phyloP scores from a whole-genome alignment of 2,797 vertebrate genomes.

The Oryzias dopingdopingensis region DNA sequence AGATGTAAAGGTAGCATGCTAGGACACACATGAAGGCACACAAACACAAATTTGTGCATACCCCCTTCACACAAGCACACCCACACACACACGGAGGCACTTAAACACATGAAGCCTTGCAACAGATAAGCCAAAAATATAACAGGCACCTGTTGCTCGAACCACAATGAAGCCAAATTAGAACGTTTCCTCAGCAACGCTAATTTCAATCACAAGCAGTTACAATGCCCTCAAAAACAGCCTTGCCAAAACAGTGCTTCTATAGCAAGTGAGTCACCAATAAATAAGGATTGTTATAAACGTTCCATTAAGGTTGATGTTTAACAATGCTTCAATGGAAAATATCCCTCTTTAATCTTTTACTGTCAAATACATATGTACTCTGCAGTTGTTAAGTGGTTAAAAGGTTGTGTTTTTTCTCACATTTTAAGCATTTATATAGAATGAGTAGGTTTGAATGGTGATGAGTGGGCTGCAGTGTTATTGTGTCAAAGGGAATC shows the following conservation, averaged over 20 bases:
- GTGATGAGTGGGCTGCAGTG: neutral
- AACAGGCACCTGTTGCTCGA: constrained; percentile 80
- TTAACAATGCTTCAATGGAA: too few relatives aligned
- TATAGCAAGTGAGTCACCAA: constrained; percentile 21
- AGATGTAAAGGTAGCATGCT: constrained; percentile 67
- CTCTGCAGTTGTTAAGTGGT: too few relatives aligned
- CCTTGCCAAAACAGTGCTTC: constrained; percentile 47
- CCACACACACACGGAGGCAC: constrained; percentile 21
- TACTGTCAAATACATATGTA: too few relatives aligned
- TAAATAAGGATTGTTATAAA: constrained; percentile 22
- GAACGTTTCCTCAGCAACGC: constrained; percentile 74
- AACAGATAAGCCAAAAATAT: constrained; percentile 69
- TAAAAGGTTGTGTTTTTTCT: too few relatives aligned
- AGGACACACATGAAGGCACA: constrained; percentile 60
- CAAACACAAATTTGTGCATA: constrained; percentile 31
- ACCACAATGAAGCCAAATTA: constrained; percentile 79
- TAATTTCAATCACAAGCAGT: constrained; percentile 69
- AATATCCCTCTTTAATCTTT: too few relatives aligned
- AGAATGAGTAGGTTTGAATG: constrained; percentile 3
- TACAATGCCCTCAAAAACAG: constrained; percentile 64
- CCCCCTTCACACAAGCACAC: constrained; percentile 24
- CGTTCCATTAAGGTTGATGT: constrained; percentile 14
- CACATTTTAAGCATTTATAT: neutral
- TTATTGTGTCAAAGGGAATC: constrained; percentile 67
- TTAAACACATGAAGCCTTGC: constrained; percentile 51